Conservation (phyloP, 2,113 vertebrate species). For the Setophaga coronata region DNA sequence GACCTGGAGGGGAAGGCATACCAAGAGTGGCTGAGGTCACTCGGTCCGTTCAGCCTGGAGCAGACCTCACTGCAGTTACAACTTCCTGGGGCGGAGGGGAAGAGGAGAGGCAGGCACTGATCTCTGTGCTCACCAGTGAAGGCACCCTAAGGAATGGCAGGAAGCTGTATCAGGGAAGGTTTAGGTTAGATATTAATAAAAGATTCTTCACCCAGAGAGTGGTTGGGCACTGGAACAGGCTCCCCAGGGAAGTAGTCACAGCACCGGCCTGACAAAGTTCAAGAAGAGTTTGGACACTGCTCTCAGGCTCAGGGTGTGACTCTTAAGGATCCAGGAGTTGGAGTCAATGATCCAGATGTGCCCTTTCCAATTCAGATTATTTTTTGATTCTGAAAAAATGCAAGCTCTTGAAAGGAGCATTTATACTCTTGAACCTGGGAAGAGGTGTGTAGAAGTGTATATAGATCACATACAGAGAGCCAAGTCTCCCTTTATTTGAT, state of each 20-base stretch:
- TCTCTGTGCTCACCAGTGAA: background rate
- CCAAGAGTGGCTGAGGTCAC: background rate
- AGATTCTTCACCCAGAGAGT: background rate
- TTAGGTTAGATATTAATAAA: background rate
- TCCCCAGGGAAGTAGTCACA: background rate
- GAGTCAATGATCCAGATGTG: background rate
- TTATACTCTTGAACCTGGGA: background rate
- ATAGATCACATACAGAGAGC: background rate
- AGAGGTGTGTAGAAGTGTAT: background rate
- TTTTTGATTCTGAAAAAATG: background rate
- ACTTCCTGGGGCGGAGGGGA: background rate
- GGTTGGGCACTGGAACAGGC: fast-evolving
- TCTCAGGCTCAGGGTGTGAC: background rate
- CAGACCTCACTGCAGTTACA: background rate
- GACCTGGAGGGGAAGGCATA: background rate
- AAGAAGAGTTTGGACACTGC: fast-evolving
- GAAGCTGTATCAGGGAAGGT: background rate
- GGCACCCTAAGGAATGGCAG: background rate
- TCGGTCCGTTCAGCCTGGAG: background rate
- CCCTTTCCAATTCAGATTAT: background rate
- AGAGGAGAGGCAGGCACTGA: background rate
- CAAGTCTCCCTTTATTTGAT: background rate
- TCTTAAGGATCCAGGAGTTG: background rate
- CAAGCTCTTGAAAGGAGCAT: background rate
- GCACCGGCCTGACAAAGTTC: background rate